Evolutionary conservation across 2,888 invertebrate genomes (phyloP), one percentile per base, ranked within the genome.

Genomic region (Nebria salina): DNA sequence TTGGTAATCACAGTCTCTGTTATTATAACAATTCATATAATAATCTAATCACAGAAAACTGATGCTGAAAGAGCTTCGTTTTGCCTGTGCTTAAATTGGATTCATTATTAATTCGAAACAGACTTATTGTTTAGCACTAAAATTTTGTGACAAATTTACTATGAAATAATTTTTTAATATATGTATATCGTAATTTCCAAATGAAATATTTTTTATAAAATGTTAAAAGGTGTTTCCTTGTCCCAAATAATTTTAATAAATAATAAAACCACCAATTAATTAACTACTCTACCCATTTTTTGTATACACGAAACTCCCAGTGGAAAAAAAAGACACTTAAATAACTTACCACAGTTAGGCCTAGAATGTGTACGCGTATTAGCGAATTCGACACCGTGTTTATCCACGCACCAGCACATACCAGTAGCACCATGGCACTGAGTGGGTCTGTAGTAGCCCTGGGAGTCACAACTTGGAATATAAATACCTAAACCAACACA

Each of bases 371-470:
- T 94, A 87, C 96, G 94, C 84, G 96, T 95, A 87, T 95, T 95
- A 84, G 96, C 93, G 86, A 93, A 94, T 90, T 97, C 97, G 72
- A 95, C 95, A 79, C 97, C 97, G 89, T 97, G 97, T 88, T 95
- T 93, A 90, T 97, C 96, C 84, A 97, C 96, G 90, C 97, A 97
- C 97, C 97, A 97, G 90, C 97, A 97, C 88, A 96, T 94, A 82
- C 94, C 96, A 76, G 95, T 95, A 83, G 96, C 94, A 84, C 93
- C 93, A 90, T 97, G 96, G 89, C 97, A 97, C 89, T 97, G 97
- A 83, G 95, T 94, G 86, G 95, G 92, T 84, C 94, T 93, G 90
- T 96, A 97, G 90, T 93, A 97, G 83, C 97, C 97, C 88, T 95
- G 94, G 84, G 92, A 92, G 90, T 97, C 97, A 90, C 97, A 97